Conservation (phyloP, 1,140 invertebrate genomes). For the Calephelis nemesis region DNA sequence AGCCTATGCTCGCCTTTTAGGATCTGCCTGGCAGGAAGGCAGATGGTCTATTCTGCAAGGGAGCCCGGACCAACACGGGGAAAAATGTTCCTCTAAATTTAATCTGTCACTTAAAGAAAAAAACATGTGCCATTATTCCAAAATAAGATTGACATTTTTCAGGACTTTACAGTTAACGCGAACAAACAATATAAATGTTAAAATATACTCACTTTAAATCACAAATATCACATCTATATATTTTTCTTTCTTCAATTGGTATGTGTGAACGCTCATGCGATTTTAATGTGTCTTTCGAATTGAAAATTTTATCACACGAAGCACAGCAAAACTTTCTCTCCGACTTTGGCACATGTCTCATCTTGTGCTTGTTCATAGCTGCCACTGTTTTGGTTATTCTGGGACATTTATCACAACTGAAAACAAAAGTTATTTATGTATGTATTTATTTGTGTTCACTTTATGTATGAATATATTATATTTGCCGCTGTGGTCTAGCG, state of each 20-base stretch:
- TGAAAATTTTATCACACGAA: conserved; percentile 70
- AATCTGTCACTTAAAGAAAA: no score
- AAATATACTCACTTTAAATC: conserved; percentile 59
- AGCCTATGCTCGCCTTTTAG: no score
- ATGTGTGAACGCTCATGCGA: conserved; percentile 74
- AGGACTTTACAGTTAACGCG: no score
- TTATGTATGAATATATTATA: no score
- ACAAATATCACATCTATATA: conserved; percentile 70
- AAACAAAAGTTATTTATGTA: conserved; percentile 26
- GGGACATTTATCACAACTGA: conserved; percentile 74
- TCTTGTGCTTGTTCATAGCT: conserved; percentile 72
- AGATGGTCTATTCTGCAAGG: no score
- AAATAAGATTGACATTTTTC: no score
- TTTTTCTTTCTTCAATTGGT: conserved; percentile 73
- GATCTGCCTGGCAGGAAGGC: no score
- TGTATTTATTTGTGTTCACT: no score
- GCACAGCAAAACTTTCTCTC: conserved; percentile 64
- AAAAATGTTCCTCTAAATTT: no score
- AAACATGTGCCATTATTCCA: no score
- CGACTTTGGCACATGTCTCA: conserved; percentile 70
- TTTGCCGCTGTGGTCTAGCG: no score
- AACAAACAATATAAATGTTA: not conserved
- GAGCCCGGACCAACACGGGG: no score
- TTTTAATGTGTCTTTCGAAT: conserved; percentile 66
- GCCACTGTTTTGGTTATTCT: conserved; percentile 68